Evolutionary conservation across 1,140 invertebrate genomes (phyloP).

Genomic region (Drosophila bocki): DNA sequence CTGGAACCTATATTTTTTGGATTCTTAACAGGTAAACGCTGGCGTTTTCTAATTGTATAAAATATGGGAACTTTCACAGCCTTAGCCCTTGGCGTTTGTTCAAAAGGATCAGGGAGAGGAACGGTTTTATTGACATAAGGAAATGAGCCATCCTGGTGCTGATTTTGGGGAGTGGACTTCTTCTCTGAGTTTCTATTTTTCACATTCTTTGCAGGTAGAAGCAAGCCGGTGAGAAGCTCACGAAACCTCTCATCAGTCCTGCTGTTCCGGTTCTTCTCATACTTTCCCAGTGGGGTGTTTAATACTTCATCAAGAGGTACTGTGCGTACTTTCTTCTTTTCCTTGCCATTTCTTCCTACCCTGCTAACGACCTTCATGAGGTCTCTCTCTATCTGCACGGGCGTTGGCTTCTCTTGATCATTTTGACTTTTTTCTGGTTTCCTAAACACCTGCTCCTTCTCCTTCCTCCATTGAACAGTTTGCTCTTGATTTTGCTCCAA

Average conservation of each 20-base stretch:
- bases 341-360: not conserved
- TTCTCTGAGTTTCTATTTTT: not conserved
- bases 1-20: not conserved
- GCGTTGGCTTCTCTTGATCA: not conserved
- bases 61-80: not conserved
- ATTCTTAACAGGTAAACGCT: not conserved
- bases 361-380: not conserved
- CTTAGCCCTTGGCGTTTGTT: not conserved
- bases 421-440: not conserved
- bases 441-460: not conserved
- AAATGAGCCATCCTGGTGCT: not conserved
- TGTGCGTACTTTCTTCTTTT: not conserved
- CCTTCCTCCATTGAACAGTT: not conserved
- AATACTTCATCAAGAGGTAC: not conserved
- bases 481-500: not conserved
- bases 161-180: not conserved
- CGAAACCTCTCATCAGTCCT: not conserved
- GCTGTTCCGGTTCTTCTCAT: not conserved
- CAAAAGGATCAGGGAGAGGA: not conserved
- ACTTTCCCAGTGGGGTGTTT: constrained; percentile 9
- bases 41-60: not conserved
- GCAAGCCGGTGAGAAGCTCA: not conserved
- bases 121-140: not conserved
- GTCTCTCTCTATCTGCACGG: not conserved
- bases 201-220: not conserved